These are phyloP conservation scores for Globodera rostochiensis DNA, from an alignment of 1,140 invertebrate genomes.

Conservation along the genomic window DNA sequence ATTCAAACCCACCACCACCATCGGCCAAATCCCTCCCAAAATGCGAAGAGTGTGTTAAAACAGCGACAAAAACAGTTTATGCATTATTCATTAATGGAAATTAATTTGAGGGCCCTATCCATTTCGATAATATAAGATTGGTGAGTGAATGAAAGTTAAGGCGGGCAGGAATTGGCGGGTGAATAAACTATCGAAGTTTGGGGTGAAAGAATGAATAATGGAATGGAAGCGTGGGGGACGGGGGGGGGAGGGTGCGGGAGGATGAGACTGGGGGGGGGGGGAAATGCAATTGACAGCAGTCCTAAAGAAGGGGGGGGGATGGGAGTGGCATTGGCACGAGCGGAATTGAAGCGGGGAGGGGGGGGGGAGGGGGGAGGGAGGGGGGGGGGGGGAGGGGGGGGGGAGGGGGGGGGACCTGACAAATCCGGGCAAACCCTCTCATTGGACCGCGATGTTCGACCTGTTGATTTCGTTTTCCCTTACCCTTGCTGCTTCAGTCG, in stretches of 20 bases:
- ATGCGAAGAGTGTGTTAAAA: too few relatives aligned
- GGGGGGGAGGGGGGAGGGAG: background rate
- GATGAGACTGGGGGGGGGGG: background rate
- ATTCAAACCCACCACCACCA: too few relatives aligned
- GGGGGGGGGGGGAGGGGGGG: too few relatives aligned
- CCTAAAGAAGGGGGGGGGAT: background rate
- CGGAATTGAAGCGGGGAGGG: background rate
- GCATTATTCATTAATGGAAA: too few relatives aligned
- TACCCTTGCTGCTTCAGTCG: background rate
- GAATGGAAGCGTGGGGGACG: too few relatives aligned
- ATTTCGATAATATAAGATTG: background rate
- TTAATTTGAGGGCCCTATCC: too few relatives aligned
- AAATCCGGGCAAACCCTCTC: background rate
- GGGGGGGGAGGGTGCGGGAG: too few relatives aligned
- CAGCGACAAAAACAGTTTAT: too few relatives aligned
- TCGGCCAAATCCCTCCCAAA: too few relatives aligned
- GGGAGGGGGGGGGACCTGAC: too few relatives aligned
- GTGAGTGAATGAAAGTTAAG: constrained; percentile 1
- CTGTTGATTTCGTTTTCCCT: background rate
- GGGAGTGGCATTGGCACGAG: background rate
- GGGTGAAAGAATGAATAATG: too few relatives aligned
- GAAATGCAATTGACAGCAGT: constrained; percentile 11
- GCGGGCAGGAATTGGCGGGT: background rate
- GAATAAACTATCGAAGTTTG: too few relatives aligned
- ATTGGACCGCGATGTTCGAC: background rate